These are phyloP conservation scores for Ispidina picta DNA, from an alignment of 2,797 vertebrate species.

Conservation along the genomic window DNA sequence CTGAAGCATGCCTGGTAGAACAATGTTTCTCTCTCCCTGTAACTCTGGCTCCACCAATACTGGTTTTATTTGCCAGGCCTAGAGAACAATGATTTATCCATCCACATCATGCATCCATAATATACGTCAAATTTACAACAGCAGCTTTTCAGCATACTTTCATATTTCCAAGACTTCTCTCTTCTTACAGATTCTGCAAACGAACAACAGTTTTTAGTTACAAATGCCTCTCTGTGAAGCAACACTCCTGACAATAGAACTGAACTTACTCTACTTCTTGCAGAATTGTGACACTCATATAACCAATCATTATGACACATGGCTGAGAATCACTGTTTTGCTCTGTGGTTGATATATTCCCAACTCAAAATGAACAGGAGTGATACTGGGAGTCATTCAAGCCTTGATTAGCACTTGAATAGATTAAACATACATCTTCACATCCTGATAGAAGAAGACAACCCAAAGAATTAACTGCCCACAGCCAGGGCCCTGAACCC, in stretches of 20 bases:
- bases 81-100: slow-evolving; percentile 64
- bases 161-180: slow-evolving; percentile 49
- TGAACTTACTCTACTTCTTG: slow-evolving; percentile 63
- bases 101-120: slow-evolving; percentile 45
- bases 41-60: slow-evolving; percentile 53
- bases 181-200: slow-evolving; percentile 65
- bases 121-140: slow-evolving; percentile 64
- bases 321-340: slow-evolving; percentile 57
- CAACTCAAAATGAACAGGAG: slow-evolving; percentile 17
- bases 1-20: slow-evolving; percentile 56
- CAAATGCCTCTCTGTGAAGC: slow-evolving; percentile 75
- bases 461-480: not conserved
- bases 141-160: slow-evolving; percentile 69
- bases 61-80: slow-evolving; percentile 50
- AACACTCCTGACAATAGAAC: slow-evolving; percentile 44
- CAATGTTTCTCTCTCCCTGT: slow-evolving; percentile 45
- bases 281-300: slow-evolving; percentile 34
- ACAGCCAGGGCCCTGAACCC: not conserved
- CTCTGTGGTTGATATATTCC: slow-evolving; percentile 41
- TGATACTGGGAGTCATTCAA: slow-evolving; percentile 33
- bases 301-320: slow-evolving; percentile 67
- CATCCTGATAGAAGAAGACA: not conserved
- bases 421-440: not conserved
- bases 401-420: slow-evolving; percentile 49
- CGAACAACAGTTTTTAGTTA: slow-evolving; percentile 73